These are phyloP conservation scores for Amazona guildingii DNA, from an alignment of 2,113 vertebrate genomes.

Conservation along the genomic window DNA sequence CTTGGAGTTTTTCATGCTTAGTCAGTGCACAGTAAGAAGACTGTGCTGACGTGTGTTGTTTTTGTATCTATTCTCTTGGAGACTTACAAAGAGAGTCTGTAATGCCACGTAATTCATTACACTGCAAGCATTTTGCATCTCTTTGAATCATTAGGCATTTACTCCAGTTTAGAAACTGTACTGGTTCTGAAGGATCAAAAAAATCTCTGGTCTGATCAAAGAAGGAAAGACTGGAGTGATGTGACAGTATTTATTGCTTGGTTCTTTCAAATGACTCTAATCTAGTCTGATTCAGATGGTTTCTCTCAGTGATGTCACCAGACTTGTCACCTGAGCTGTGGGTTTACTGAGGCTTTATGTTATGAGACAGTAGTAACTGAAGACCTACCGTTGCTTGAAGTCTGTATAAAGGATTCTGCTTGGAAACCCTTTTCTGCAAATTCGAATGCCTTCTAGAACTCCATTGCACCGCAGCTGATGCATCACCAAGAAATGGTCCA, in stretches of 20 bases:
- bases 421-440: constrained; percentile 91
- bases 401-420: constrained; percentile 89
- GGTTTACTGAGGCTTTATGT: not conserved
- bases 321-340: not conserved
- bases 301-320: not conserved
- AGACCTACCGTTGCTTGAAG: constrained; percentile 85
- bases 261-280: not conserved
- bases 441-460: constrained; percentile 88
- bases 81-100: not conserved
- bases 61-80: not conserved
- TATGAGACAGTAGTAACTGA: not conserved
- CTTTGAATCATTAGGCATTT: not conserved
- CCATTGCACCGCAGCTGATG: constrained; percentile 89
- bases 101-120: not conserved
- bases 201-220: not conserved
- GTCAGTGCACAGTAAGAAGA: not conserved
- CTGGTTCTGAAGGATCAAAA: not conserved
- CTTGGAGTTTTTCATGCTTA: not conserved
- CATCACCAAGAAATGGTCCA: constrained; percentile 89
- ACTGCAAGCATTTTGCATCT: not conserved
- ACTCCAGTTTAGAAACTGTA: not conserved
- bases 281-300: not conserved
- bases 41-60: fast-evolving
- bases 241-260: not conserved
- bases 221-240: not conserved